Evolutionary conservation across 1,140 invertebrate genomes (phyloP).

Genomic region (Parapsyche elsis): DNA sequence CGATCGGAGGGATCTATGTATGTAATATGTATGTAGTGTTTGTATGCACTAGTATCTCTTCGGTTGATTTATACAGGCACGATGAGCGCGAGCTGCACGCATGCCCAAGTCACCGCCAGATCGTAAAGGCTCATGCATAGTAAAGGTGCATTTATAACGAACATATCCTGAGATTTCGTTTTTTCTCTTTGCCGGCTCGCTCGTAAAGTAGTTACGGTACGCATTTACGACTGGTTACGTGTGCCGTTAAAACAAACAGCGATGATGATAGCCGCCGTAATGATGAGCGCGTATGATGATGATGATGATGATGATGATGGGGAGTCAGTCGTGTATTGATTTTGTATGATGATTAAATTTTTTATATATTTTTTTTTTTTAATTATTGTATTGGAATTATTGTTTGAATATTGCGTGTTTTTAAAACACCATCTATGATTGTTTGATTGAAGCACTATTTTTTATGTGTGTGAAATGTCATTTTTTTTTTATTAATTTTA

Average conservation of each 20-base stretch:
- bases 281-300: not conserved
- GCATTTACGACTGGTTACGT: not conserved
- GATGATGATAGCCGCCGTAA: not conserved
- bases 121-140: not conserved
- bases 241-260: constrained; percentile 13
- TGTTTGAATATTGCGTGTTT: too few relatives aligned
- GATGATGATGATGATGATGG: not conserved
- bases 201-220: too few relatives aligned
- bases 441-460: too few relatives aligned
- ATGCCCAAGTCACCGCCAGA: too few relatives aligned
- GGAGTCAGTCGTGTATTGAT: not conserved
- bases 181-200: too few relatives aligned
- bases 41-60: too few relatives aligned
- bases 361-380: too few relatives aligned
- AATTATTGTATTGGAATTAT: too few relatives aligned
- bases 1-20: not conserved
- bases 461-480: too few relatives aligned
- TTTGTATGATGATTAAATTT: not conserved
- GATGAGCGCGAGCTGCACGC: not conserved
- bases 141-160: not conserved
- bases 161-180: not conserved
- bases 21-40: too few relatives aligned
- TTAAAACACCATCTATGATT: too few relatives aligned
- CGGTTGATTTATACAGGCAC: not conserved
- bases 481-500: too few relatives aligned